Conservation (phyloP, 2,888 invertebrate species). For the Petrolisthes cinctipes region DNA sequence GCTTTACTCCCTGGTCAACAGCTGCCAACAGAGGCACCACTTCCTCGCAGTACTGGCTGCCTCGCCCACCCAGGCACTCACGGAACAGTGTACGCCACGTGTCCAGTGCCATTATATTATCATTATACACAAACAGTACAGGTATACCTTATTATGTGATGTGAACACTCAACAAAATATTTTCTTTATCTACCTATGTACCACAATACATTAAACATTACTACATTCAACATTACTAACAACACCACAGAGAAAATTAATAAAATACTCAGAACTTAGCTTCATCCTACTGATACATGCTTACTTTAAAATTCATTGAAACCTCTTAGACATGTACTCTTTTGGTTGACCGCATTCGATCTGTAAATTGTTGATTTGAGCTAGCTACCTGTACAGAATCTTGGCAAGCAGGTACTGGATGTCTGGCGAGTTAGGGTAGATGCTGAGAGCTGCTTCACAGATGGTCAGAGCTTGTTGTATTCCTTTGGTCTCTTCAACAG, state of each 20-base stretch:
- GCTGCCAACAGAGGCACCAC: conserved; percentile 52
- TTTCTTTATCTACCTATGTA: background rate
- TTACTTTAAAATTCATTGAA: no score
- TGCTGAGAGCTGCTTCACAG: conserved; percentile 44
- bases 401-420: conserved; percentile 47
- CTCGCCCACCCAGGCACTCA: conserved; percentile 53
- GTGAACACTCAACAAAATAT: background rate
- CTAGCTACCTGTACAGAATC: conserved; percentile 53
- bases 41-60: conserved; percentile 59
- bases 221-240: background rate
- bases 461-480: conserved; percentile 36
- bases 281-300: no score
- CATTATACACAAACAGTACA: background rate
- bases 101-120: conserved; percentile 36
- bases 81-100: conserved; percentile 55
- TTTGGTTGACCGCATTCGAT: no score
- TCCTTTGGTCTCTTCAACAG: conserved; percentile 46
- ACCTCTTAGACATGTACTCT: no score
- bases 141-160: background rate
- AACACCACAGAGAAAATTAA: no score
- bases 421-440: conserved; percentile 48
- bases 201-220: background rate
- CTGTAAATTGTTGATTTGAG: no score
- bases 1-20: conserved; percentile 65
- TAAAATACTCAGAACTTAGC: no score